These are phyloP conservation scores for Mythimna vitellina DNA, from an alignment of 2,888 invertebrate species.

Conservation along the genomic window DNA sequence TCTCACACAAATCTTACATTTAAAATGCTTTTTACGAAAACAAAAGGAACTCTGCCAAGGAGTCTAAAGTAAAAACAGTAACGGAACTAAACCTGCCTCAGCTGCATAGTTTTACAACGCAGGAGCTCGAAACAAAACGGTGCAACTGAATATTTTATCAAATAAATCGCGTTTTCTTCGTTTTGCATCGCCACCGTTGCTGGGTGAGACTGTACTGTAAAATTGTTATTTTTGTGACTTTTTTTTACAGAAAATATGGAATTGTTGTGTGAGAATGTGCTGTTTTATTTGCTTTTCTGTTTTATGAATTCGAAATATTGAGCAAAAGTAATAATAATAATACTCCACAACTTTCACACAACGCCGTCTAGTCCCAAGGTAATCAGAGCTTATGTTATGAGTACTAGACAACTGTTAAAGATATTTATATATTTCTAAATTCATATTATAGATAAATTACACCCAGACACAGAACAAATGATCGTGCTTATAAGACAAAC, in stretches of 20 bases:
- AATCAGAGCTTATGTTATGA: too few species aligned
- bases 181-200: slow-evolving; percentile 65
- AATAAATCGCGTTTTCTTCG: slow-evolving; percentile 77
- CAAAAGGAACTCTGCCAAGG: neutral
- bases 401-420: too few species aligned
- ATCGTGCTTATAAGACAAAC: too few species aligned
- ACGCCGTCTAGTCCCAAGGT: too few species aligned
- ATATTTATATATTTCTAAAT: too few species aligned
- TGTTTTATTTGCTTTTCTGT: slow-evolving; percentile 8
- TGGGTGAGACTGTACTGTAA: slow-evolving; percentile 43
- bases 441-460: too few species aligned
- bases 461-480: too few species aligned
- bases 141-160: slow-evolving; percentile 79
- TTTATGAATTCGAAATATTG: neutral
- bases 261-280: slow-evolving; percentile 12
- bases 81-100: slow-evolving; percentile 50
- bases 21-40: neutral
- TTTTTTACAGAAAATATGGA: slow-evolving; percentile 59
- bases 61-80: slow-evolving; percentile 35
- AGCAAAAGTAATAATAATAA: too few species aligned
- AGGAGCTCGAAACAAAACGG: slow-evolving; percentile 73
- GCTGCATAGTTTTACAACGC: slow-evolving; percentile 66
- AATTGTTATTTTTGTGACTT: slow-evolving; percentile 37
- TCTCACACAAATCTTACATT: neutral
- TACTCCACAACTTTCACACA: too few species aligned